A percentile compares a stretch with the other conserved stretches of the same genome.
Evolutionary conservation across 2,797 vertebrate species (phyloP).

Genomic region (Notoglanidium macrostoma): DNA sequence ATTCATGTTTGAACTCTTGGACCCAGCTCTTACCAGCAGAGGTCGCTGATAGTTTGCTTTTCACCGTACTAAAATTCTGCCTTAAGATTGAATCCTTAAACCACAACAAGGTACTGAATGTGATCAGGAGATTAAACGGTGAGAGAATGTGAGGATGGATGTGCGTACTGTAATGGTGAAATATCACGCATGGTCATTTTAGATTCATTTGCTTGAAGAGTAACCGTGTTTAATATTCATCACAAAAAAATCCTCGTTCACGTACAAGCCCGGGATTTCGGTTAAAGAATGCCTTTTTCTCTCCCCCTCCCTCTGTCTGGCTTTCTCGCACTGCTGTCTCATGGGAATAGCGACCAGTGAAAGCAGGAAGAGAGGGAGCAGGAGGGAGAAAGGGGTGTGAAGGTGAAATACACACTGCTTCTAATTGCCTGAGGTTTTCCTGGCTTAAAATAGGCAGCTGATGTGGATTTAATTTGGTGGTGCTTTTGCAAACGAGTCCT

Average conservation of each 20-base stretch:
- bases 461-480: conserved; percentile 52
- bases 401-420: conserved; percentile 35
- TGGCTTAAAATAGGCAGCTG: conserved; percentile 25
- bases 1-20: neutral
- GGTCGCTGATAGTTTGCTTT: conserved; percentile 40
- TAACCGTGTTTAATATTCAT: neutral
- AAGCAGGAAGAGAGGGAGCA: conserved; percentile 27
- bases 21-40: conserved; percentile 54
- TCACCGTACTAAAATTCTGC: neutral
- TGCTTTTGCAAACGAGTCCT: conserved; percentile 32
- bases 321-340: conserved; percentile 8
- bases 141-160: neutral
- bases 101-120: neutral
- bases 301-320: neutral
- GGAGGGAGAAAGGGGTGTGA: conserved; percentile 18
- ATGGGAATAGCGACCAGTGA: conserved; percentile 25
- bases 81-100: neutral
- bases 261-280: conserved; percentile 4
- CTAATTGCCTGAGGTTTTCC: conserved; percentile 50
- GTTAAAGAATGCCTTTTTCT: neutral
- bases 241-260: conserved; percentile 10
- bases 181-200: neutral
- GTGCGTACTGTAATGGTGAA: neutral
- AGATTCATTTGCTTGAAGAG: neutral
- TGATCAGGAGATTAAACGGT: neutral